Conservation (phyloP, 2,113 vertebrate genomes). For the Lichenostomus cassidix region DNA sequence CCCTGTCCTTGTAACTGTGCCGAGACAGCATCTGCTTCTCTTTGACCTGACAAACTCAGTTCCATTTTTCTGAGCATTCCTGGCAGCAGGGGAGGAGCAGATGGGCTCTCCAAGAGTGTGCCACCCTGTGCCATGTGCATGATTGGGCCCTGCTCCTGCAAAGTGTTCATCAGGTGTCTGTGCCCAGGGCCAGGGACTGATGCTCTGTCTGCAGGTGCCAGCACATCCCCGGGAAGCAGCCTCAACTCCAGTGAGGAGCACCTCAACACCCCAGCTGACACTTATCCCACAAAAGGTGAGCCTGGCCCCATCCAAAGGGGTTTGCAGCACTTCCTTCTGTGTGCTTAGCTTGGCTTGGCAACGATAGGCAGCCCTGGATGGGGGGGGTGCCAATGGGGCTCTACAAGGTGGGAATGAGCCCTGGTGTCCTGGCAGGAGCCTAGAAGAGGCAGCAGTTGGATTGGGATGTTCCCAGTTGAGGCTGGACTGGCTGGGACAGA, state of each 20-base stretch:
- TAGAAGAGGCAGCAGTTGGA: neutral
- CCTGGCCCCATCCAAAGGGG: neutral
- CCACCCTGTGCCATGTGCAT: fast-evolving
- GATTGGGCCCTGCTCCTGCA: fast-evolving
- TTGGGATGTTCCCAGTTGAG: neutral
- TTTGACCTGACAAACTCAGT: neutral
- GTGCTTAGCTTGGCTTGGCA: neutral
- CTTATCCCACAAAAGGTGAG: conserved; percentile 33
- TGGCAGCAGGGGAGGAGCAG: neutral
- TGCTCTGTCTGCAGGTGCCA: conserved; percentile 3
- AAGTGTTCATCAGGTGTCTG: neutral
- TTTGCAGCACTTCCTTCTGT: neutral
- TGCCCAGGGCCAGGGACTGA: neutral
- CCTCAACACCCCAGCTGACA: neutral
- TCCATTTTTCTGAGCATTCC: neutral
- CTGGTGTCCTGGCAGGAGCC: neutral
- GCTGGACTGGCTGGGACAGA: neutral
- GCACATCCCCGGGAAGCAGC: conserved; percentile 35
- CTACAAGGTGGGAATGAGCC: neutral
- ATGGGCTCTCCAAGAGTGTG: neutral
- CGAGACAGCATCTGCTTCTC: neutral
- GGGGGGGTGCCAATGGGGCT: fast-evolving
- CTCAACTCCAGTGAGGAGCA: conserved; percentile 63
- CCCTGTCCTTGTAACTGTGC: fast-evolving
- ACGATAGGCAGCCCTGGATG: neutral